Conservation (phyloP, 2,113 vertebrate species). For the Nothoprocta pentlandii region DNA sequence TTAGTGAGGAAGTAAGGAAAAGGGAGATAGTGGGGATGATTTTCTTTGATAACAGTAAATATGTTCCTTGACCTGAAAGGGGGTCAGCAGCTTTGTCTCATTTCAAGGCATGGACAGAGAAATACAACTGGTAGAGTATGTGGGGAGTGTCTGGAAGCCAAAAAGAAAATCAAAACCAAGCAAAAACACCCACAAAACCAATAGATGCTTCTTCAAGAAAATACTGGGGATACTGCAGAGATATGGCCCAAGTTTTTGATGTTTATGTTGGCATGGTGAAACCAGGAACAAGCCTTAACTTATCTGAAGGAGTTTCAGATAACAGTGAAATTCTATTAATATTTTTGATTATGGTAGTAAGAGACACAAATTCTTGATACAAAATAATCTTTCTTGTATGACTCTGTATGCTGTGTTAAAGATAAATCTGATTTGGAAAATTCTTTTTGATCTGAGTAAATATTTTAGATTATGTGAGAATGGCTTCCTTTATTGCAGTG, state of each 20-base stretch:
- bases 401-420: neutral
- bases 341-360: neutral
- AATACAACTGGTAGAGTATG: neutral
- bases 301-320: neutral
- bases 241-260: neutral
- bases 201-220: neutral
- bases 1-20: neutral
- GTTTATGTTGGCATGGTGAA: neutral
- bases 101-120: neutral
- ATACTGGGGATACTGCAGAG: neutral
- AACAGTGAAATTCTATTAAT: neutral
- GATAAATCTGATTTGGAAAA: constrained; percentile 1
- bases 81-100: neutral
- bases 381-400: neutral
- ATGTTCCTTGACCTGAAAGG: neutral
- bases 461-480: neutral
- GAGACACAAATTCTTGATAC: neutral
- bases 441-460: neutral
- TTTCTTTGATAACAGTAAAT: neutral
- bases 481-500: neutral
- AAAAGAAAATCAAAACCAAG: neutral
- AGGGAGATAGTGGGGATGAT: neutral
- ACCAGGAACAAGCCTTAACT: neutral
- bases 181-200: neutral
- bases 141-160: neutral